phyloP scores from a whole-genome alignment of 2,113 vertebrate genomes.

The Percina caprodes region DNA sequence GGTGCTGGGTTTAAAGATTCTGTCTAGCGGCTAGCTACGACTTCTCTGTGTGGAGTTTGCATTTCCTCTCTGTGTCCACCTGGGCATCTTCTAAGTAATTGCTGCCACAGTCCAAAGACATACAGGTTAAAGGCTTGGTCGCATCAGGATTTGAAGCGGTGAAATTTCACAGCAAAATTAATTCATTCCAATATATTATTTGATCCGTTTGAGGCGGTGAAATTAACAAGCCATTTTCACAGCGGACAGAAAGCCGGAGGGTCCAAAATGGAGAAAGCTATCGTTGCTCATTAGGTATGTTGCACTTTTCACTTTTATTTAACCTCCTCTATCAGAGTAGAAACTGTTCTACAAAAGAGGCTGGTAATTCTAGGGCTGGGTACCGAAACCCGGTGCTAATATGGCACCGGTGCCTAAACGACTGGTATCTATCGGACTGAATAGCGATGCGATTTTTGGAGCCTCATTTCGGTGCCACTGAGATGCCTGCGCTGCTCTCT shows the following conservation, averaged over 20 bases:
- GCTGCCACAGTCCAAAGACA: constrained; percentile 4
- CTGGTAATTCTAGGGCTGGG: neutral
- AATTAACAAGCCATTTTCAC: neutral
- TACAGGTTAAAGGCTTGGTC: neutral
- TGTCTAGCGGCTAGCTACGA: neutral
- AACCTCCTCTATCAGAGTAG: neutral
- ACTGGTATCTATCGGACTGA: no score
- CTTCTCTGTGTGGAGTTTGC: no score
- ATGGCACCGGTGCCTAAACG: no score
- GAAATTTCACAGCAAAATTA: constrained; percentile 15
- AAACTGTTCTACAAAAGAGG: neutral
- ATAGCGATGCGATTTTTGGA: no score
- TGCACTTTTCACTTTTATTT: neutral
- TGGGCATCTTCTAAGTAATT: neutral
- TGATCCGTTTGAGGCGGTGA: neutral
- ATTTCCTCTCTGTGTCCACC: neutral
- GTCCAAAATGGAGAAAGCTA: neutral
- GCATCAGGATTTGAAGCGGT: neutral
- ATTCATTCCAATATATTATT: constrained; percentile 1
- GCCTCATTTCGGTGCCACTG: no score
- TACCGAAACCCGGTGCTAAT: no score
- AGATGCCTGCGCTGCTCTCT: no score
- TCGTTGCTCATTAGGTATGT: neutral
- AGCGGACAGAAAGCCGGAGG: neutral
- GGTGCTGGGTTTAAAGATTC: no score